Percentiles rank a stretch among this genome's conserved stretches.
phyloP scores from a whole-genome alignment of 2,113 vertebrate species.

The Mandrillus leucophaeus region DNA sequence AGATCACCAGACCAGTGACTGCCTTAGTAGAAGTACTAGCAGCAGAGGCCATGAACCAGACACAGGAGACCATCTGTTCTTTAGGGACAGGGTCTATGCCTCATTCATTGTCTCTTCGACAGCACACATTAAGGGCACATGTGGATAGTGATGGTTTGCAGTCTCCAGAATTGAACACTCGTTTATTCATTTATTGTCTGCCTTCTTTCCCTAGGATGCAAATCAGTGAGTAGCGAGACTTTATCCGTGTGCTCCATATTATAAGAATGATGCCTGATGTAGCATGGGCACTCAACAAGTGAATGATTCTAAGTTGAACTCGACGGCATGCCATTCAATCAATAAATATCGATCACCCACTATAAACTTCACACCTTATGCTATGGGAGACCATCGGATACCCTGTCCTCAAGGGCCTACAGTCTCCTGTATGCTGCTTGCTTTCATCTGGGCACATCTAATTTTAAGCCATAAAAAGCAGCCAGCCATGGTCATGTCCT shows the following conservation, averaged over 20 bases:
- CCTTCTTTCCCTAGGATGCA: neutral
- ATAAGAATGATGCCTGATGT: neutral
- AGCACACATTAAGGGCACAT: neutral
- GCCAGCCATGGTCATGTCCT: neutral
- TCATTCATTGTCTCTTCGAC: neutral
- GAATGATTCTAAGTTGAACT: neutral
- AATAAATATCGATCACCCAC: neutral
- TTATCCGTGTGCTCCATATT: neutral
- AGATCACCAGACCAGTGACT: neutral
- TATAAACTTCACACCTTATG: neutral
- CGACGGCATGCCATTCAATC: neutral
- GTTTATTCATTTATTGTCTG: neutral
- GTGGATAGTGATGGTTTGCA: neutral
- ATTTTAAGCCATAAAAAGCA: neutral
- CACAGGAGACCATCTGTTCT: neutral
- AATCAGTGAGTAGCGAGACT: neutral
- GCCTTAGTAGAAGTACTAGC: neutral
- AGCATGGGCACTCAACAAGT: too few species aligned
- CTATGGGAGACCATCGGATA: neutral
- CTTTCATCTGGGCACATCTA: neutral
- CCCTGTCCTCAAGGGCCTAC: neutral
- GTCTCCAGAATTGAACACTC: neutral
- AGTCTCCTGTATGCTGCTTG: neutral
- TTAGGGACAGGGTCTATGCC: neutral
- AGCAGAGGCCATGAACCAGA: neutral